These are phyloP conservation scores for Mystacornis crossleyi DNA, from an alignment of 2,113 vertebrate species.

Conservation along the genomic window DNA sequence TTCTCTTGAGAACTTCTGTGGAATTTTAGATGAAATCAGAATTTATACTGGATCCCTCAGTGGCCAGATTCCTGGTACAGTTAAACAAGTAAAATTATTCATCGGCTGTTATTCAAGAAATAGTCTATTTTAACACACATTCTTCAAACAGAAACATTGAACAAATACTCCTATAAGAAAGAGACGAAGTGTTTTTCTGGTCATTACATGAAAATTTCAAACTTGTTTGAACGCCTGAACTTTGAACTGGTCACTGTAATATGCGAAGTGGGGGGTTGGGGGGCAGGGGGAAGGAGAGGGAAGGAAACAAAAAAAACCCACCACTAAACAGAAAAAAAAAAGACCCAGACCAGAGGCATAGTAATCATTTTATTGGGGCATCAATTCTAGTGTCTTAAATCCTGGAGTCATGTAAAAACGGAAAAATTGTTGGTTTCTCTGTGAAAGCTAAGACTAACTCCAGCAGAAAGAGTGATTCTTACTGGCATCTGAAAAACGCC, in stretches of 20 bases:
- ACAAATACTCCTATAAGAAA: background rate
- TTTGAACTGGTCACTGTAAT: background rate
- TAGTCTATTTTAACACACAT: background rate
- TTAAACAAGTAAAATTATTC: slow-evolving; percentile 2
- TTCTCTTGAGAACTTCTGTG: background rate
- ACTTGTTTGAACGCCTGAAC: background rate
- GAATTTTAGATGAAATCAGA: slow-evolving; percentile 10
- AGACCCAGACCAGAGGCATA: background rate
- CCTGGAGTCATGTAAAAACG: background rate
- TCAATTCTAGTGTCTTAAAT: background rate
- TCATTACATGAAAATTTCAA: background rate
- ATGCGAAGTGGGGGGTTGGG: background rate
- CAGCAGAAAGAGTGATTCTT: background rate
- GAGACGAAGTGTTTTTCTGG: background rate
- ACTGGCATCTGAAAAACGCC: background rate
- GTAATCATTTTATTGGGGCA: background rate
- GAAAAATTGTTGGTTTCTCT: background rate
- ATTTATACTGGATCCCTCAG: background rate
- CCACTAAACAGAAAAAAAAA: background rate
- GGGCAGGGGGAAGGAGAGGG: background rate
- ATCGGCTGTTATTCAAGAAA: background rate
- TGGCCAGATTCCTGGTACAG: background rate
- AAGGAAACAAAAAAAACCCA: background rate
- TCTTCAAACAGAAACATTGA: background rate
- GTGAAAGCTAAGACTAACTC: background rate